Base-by-base conservation (phyloP, 30 jellyfish, hydroid and myxozoan species). In the Hydractinia symbiolongicarpus region DNA sequence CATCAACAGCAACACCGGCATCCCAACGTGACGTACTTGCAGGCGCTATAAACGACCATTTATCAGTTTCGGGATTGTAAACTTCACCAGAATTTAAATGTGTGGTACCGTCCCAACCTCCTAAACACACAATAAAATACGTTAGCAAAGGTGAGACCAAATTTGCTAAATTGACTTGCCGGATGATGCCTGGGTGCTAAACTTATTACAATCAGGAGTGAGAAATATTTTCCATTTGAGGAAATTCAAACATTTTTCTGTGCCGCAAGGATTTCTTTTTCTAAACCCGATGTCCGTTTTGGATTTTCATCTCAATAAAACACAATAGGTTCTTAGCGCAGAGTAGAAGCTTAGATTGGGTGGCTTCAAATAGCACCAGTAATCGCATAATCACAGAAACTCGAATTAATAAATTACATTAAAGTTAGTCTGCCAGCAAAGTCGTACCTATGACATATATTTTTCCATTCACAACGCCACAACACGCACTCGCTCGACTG, bases 401-500 rank as follows among this genome's bases (percentile, higher is more conserved):
- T n/a, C n/a, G n/a, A n/a, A n/a, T n/a, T n/a, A n/a, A n/a, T n/a
- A n/a, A n/a, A n/a, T n/a, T n/a, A n/a, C n/a, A n/a, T 30, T 30
- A 30, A 30, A 30, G 2, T 30, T 30, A 30, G 44, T 30, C 19
- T 58, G 15, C 3, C 15, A 58, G 19, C 69, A 16, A 51, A 15
- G 11, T 61, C 98, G 55, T 82, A 93, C 98, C 98, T 40, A 93
- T 83, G 67, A 93, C 95, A 77, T 67, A 93, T 6, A 93, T 93
- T 54, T 82, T 87, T 57, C 92, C 96, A 79, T 84, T 86, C 66
- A 93, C 95, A 64, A 86, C 96, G 1, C 96, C 95, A 57, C 98
- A 95, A 81, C 98, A 93, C 51, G 98, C 98, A 81, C 98, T 93
- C 21, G 98, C 98, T n/a, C 98, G 90, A 81, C 87, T 83, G 44